Percentiles rank a stretch among this genome's conserved stretches.
Evolutionary conservation across 2,797 vertebrate species (phyloP).

Genomic region (Danio kyathit): DNA sequence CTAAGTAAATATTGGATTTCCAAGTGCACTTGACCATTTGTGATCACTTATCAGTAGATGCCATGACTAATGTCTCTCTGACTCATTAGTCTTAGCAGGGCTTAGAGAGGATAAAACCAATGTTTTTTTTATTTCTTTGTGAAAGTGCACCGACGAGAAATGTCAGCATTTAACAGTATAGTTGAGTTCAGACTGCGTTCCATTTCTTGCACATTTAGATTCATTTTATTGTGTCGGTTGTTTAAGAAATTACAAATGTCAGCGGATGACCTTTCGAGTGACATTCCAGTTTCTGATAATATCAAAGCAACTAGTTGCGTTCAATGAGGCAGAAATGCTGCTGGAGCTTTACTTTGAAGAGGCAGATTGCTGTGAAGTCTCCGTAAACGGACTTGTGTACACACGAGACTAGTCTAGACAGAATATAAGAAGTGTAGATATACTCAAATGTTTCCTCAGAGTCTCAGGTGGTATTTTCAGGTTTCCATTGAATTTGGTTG

Average conservation of each 20-base stretch:
- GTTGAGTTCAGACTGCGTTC: slow-evolving; percentile 43
- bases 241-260: slow-evolving; percentile 63
- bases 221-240: slow-evolving; percentile 52
- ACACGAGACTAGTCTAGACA: neutral
- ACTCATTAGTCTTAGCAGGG: slow-evolving; percentile 14
- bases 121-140: neutral
- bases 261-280: slow-evolving; percentile 60
- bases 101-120: neutral
- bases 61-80: slow-evolving; percentile 31
- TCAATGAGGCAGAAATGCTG: slow-evolving; percentile 11
- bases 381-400: neutral
- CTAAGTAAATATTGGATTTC: slow-evolving; percentile 36
- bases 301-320: slow-evolving; percentile 47
- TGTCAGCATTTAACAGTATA: slow-evolving; percentile 43
- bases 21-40: slow-evolving; percentile 20
- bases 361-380: neutral
- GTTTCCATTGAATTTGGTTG: neutral
- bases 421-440: neutral
- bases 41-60: slow-evolving; percentile 27
- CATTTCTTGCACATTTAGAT: slow-evolving; percentile 47
- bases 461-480: slow-evolving; percentile 21
- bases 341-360: slow-evolving; percentile 2
- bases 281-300: slow-evolving; percentile 55
- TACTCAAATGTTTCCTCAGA: neutral
- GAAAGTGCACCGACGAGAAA: slow-evolving; percentile 42